Percentiles rank a stretch among this genome's conserved stretches.
These are phyloP conservation scores for Acomys russatus DNA, from an alignment of 2,797 vertebrate species.

Conservation along the genomic window DNA sequence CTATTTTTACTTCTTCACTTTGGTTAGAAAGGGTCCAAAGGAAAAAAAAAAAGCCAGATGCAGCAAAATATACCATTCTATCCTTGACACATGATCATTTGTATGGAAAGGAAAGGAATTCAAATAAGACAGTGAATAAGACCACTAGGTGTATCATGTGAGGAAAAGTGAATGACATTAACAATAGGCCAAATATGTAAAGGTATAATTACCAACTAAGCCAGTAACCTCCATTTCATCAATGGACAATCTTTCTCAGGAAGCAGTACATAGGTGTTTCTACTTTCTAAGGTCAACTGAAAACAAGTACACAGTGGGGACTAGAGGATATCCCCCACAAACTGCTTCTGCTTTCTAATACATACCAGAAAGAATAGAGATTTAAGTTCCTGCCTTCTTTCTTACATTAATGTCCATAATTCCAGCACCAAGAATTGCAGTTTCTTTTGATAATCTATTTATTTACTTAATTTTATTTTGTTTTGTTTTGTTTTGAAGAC, in stretches of 20 bases:
- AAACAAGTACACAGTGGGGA: conserved; percentile 17
- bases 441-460: conserved; percentile 18
- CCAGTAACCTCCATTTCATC: conserved; percentile 51
- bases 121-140: conserved; percentile 60
- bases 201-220: conserved; percentile 1
- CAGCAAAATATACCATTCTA: conserved; percentile 39
- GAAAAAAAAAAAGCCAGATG: not conserved
- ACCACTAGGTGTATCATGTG: not conserved
- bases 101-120: conserved; percentile 31
- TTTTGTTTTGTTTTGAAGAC: too few relatives aligned
- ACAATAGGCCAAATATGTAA: conserved; percentile 41
- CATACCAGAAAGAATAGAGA: conserved; percentile 27
- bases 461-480: too few relatives aligned
- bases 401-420: conserved; percentile 26
- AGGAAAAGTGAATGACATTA: conserved; percentile 50
- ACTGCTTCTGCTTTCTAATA: not conserved
- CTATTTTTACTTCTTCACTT: conserved; percentile 42
- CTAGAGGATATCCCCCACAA: not conserved
- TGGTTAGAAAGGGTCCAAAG: not conserved
- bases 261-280: conserved; percentile 11
- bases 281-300: conserved; percentile 43
- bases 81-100: conserved; percentile 39
- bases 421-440: conserved; percentile 24
- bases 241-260: not conserved
- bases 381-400: conserved; percentile 39